Evolutionary conservation across 2,113 vertebrate genomes (phyloP).

Genomic region (Triplophysa rosa): DNA sequence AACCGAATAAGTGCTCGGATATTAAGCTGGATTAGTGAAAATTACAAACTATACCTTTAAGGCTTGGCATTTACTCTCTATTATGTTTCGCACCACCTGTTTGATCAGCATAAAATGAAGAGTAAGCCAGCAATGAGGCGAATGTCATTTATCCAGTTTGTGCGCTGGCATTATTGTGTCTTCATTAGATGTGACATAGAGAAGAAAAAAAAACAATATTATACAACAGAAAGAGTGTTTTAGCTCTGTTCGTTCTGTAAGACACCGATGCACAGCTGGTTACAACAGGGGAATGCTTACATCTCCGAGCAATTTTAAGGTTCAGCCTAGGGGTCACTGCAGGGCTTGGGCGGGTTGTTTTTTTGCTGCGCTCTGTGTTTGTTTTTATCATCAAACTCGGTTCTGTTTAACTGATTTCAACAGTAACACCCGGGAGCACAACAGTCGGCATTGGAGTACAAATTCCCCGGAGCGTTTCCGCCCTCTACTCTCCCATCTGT

Average conservation of each 20-base stretch:
- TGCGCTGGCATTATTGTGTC: neutral
- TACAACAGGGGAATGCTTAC: neutral
- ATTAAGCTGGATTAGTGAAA: too few species aligned
- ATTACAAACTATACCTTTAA: too few species aligned
- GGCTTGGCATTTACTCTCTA: too few species aligned
- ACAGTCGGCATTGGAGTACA: neutral
- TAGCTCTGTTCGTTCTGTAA: neutral
- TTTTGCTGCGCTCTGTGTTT: constrained; percentile 7
- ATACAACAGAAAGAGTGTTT: constrained; percentile 1
- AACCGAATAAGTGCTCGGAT: too few species aligned
- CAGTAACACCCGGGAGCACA: constrained; percentile 16
- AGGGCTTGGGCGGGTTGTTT: constrained; percentile 4
- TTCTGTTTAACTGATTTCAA: constrained; percentile 30
- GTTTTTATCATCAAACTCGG: constrained; percentile 25
- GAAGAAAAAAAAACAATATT: constrained; percentile 16
- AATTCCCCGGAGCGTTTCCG: constrained; percentile 17
- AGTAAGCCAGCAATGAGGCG: neutral
- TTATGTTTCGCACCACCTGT: too few species aligned
- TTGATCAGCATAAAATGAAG: too few species aligned
- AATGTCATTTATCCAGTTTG: neutral
- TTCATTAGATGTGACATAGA: constrained; percentile 2
- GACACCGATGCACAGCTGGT: neutral
- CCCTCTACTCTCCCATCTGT: constrained; percentile 21
- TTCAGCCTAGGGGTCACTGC: constrained; percentile 22
- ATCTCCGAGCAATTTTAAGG: constrained; percentile 15